phyloP scores from a whole-genome alignment of 2,113 vertebrate genomes.

The Perognathus longimembris region DNA sequence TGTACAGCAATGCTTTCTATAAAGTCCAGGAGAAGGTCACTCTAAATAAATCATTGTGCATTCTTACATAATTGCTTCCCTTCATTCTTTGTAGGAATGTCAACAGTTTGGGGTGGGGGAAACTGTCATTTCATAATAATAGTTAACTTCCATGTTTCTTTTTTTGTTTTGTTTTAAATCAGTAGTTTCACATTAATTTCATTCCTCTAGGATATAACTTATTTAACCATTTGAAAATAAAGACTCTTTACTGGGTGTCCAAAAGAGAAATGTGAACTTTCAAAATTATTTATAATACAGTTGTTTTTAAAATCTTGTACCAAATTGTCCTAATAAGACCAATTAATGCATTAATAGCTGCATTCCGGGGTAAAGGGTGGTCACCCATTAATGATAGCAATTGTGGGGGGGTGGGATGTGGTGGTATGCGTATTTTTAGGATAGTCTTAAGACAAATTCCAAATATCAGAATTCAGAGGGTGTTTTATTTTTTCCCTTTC shows the following conservation, averaged over 20 bases:
- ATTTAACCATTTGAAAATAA: slow-evolving; percentile 88
- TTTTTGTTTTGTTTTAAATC: slow-evolving; percentile 67
- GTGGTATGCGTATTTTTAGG: slow-evolving; percentile 29
- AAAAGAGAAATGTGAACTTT: slow-evolving; percentile 87
- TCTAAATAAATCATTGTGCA: slow-evolving; percentile 73
- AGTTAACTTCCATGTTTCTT: slow-evolving; percentile 65
- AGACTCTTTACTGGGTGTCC: slow-evolving; percentile 85
- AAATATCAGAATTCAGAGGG: slow-evolving; percentile 7
- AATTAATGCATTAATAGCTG: slow-evolving; percentile 84
- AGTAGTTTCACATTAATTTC: slow-evolving; percentile 78
- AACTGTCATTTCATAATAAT: slow-evolving; percentile 72
- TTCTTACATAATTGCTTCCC: slow-evolving; percentile 51
- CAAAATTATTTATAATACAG: slow-evolving; percentile 88
- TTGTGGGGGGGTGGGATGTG: not conserved
- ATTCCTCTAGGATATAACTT: slow-evolving; percentile 85
- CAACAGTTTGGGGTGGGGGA: slow-evolving; percentile 67
- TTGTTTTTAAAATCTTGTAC: slow-evolving; percentile 86
- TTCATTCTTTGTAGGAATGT: slow-evolving; percentile 75
- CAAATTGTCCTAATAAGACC: slow-evolving; percentile 82
- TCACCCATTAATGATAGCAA: slow-evolving; percentile 75
- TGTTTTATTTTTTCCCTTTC: not conserved
- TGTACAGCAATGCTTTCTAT: slow-evolving; percentile 49
- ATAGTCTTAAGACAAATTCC: slow-evolving; percentile 62
- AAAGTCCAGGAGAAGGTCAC: slow-evolving; percentile 27
- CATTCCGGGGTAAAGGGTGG: slow-evolving; percentile 64